A percentile compares a stretch with the other conserved stretches of the same genome.
Evolutionary conservation across 1,140 invertebrate genomes (phyloP).

Genomic region (Cyphomyrmex costatus): DNA sequence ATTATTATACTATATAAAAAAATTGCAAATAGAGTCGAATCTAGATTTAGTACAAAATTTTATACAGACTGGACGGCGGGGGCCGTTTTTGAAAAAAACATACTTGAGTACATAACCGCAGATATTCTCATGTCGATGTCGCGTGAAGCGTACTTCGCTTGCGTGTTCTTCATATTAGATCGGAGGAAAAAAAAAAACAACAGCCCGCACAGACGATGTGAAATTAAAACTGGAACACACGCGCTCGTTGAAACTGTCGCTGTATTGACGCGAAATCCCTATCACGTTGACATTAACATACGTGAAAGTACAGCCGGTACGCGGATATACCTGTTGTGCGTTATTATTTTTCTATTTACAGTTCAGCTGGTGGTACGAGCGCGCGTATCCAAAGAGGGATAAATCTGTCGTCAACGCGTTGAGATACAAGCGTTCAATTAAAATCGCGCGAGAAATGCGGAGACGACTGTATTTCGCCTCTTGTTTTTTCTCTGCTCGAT

Average conservation of each 20-base stretch:
- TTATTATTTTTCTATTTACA: slow-evolving; percentile 66
- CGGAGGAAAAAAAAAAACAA: background rate
- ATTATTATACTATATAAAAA: background rate
- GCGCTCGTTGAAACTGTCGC: slow-evolving; percentile 47
- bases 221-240: slow-evolving; percentile 57
- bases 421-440: slow-evolving; percentile 6
- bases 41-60: background rate
- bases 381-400: slow-evolving; percentile 3
- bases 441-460: slow-evolving; percentile 20
- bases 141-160: background rate
- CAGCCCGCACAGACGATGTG: slow-evolving; percentile 26
- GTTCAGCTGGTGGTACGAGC: slow-evolving; percentile 30
- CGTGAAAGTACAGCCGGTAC: slow-evolving; percentile 65
- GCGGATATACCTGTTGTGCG: slow-evolving; percentile 52
- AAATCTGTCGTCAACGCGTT: slow-evolving; percentile 19
- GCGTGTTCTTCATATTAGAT: slow-evolving; percentile 27
- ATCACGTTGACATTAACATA: slow-evolving; percentile 62
- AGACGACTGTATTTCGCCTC: background rate
- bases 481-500: background rate
- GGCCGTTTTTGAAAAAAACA: background rate
- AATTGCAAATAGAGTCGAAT: background rate
- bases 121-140: background rate
- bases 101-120: background rate
- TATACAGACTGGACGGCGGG: background rate
- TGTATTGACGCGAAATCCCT: slow-evolving; percentile 58